Conservation (phyloP, 35 echinoderm and acorn worm species). For the Heliocidaris tuberculata region DNA sequence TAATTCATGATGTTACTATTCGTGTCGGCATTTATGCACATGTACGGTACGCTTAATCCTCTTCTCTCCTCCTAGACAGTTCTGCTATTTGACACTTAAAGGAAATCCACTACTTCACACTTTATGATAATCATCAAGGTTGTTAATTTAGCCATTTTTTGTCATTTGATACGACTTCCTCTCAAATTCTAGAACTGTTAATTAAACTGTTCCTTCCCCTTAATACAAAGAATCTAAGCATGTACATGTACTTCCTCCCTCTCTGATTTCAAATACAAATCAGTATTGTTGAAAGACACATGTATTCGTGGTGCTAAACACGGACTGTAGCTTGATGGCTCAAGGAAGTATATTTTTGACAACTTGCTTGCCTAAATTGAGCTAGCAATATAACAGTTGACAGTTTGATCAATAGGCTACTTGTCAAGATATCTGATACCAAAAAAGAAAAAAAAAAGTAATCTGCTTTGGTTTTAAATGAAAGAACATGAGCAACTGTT, state of each 20-base stretch:
- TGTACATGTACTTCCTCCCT: background rate
- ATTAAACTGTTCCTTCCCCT: conserved; percentile 35
- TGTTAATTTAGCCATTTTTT: background rate
- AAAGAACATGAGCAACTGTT: no score
- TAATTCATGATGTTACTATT: background rate
- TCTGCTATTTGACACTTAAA: background rate
- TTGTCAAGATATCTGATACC: no score
- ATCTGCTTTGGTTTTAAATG: no score
- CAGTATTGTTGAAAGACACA: background rate
- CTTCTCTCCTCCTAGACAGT: background rate
- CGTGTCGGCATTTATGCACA: background rate
- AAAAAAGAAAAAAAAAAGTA: no score
- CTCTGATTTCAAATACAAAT: background rate
- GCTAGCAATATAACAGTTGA: background rate
- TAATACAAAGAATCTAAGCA: background rate
- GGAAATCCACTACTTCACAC: background rate
- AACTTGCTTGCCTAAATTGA: background rate
- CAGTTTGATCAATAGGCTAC: no score
- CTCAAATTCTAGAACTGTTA: background rate
- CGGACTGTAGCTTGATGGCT: background rate
- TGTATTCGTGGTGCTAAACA: background rate
- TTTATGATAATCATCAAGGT: conserved; percentile 1
- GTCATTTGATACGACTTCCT: background rate
- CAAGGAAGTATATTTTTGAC: background rate
- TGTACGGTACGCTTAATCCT: background rate